Percentiles rank a stretch among this genome's conserved stretches.
Conservation (phyloP, 2,113 vertebrate genomes). For the Puffinus mauretanicus region DNA sequence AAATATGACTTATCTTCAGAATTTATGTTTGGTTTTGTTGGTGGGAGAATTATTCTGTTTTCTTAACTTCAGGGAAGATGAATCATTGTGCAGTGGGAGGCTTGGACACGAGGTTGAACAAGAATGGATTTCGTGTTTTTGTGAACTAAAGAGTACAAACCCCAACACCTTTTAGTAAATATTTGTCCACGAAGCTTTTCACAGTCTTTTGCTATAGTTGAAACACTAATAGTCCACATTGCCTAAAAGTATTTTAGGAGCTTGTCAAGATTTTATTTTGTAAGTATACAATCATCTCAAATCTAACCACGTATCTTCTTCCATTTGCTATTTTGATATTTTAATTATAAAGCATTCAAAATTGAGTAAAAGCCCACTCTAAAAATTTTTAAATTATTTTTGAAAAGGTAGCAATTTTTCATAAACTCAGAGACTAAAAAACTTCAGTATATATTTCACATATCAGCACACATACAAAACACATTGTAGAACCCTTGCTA, state of each 20-base stretch:
- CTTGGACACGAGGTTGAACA: not conserved
- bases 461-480: not conserved
- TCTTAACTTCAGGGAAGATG: not conserved
- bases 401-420: not conserved
- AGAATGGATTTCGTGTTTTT: not conserved
- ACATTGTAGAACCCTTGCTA: not conserved
- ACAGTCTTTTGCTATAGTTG: not conserved
- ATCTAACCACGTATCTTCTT: not conserved
- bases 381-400: not conserved
- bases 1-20: slow-evolving; percentile 2
- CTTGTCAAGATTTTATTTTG: not conserved
- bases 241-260: not conserved
- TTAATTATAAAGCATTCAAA: not conserved
- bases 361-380: not conserved
- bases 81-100: not conserved
- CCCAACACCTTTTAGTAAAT: not conserved
- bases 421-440: not conserved
- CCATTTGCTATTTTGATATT: not conserved
- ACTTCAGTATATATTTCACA: not conserved
- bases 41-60: slow-evolving; percentile 5
- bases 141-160: not conserved
- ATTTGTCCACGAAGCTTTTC: not conserved
- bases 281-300: not conserved
- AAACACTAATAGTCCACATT: not conserved
- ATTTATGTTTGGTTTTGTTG: slow-evolving; percentile 5